Evolutionary conservation across 2,113 vertebrate genomes (phyloP).

Genomic region (Actenoides hombroni): DNA sequence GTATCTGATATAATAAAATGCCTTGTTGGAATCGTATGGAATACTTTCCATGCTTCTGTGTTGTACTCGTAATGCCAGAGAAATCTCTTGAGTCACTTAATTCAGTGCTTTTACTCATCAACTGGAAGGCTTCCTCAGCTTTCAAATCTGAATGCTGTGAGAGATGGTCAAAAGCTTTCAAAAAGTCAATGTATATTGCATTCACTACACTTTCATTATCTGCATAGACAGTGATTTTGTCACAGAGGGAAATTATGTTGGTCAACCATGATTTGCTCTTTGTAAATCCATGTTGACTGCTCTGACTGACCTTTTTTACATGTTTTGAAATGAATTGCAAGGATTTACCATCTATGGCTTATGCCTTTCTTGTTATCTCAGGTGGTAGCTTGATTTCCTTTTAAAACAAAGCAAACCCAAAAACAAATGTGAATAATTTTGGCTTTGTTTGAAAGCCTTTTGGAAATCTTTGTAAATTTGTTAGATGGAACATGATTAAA

Average conservation of each 20-base stretch:
- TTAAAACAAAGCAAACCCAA: neutral
- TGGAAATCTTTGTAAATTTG: constrained; percentile 15
- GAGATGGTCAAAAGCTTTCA: constrained; percentile 18
- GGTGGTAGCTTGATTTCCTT: constrained; percentile 27
- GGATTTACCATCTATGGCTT: neutral
- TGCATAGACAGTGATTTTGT: constrained; percentile 28
- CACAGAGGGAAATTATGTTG: constrained; percentile 5
- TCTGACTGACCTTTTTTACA: constrained; percentile 10
- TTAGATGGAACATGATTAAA: constrained; percentile 1
- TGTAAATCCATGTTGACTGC: constrained; percentile 23
- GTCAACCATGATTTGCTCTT: neutral
- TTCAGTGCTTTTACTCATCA: constrained; percentile 1
- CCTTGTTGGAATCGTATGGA: neutral
- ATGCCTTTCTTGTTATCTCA: constrained; percentile 13
- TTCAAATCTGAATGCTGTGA: constrained; percentile 1
- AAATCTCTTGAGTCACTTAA: constrained; percentile 19
- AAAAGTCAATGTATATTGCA: neutral
- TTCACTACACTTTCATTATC: neutral
- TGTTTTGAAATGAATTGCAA: constrained; percentile 8
- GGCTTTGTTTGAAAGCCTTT: constrained; percentile 38
- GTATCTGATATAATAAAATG: neutral
- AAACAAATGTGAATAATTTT: neutral
- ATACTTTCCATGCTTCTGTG: neutral
- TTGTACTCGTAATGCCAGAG: neutral
- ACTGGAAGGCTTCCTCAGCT: constrained; percentile 26